A percentile compares a stretch with the other conserved stretches of the same genome.
Conservation (phyloP, 2,797 vertebrate species). For the Peromyscus melanophrys region DNA sequence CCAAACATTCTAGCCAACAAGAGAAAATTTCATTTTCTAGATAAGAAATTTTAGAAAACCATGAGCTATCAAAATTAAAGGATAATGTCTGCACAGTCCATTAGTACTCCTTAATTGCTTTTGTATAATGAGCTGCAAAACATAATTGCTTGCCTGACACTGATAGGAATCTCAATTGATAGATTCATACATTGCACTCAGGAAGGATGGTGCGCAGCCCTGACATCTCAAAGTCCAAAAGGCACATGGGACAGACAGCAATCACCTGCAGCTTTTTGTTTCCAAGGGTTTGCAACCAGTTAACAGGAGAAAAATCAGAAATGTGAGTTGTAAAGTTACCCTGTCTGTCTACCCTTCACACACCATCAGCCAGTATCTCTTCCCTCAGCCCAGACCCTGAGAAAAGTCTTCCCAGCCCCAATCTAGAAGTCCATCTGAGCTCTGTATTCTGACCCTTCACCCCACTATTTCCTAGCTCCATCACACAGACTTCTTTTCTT, state of each 20-base stretch:
- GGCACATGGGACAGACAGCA: background rate
- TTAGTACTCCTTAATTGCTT: conserved; percentile 38
- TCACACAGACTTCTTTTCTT: background rate
- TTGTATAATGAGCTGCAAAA: conserved; percentile 36
- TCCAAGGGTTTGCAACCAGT: background rate
- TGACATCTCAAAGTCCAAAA: background rate
- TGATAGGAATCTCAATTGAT: background rate
- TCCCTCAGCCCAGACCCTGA: background rate
- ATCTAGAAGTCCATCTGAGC: background rate
- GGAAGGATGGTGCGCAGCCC: background rate
- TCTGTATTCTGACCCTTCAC: background rate
- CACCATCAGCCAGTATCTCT: background rate
- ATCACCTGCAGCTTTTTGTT: background rate
- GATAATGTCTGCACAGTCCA: background rate
- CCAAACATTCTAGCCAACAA: conserved; percentile 19
- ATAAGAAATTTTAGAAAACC: conserved; percentile 8
- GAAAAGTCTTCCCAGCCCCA: background rate
- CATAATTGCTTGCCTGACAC: background rate
- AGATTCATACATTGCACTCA: background rate
- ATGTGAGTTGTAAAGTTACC: background rate
- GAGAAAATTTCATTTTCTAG: conserved; percentile 29
- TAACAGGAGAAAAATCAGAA: conserved; percentile 29
- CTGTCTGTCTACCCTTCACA: background rate
- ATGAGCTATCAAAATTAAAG: conserved; percentile 45
- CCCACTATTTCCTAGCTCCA: background rate